Conservation (phyloP, 2,888 invertebrate genomes). For the Julus scandinavius region DNA sequence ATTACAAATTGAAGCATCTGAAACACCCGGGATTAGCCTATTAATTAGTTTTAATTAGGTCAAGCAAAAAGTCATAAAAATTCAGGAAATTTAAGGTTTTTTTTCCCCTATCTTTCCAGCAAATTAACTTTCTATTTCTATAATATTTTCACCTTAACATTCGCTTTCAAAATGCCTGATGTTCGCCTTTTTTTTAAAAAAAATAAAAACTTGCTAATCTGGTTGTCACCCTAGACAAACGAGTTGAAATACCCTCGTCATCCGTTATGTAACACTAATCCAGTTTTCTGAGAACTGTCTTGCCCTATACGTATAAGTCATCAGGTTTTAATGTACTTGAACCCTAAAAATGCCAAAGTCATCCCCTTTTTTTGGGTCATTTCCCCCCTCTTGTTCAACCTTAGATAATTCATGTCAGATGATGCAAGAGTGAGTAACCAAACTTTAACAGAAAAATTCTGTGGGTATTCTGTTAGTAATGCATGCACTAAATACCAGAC, state of each 20-base stretch:
- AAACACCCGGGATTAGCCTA: neutral
- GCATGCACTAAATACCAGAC: no score
- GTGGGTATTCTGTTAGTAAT: no score
- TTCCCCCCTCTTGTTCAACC: neutral
- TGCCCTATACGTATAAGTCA: neutral
- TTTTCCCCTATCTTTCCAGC: neutral
- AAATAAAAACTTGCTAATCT: neutral
- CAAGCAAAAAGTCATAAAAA: slow-evolving; percentile 11
- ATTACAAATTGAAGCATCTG: neutral
- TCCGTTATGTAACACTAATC: slow-evolving; percentile 46
- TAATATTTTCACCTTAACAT: neutral
- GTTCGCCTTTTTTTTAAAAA: neutral
- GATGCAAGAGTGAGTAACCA: slow-evolving; percentile 26
- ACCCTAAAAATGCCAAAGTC: slow-evolving; percentile 23
- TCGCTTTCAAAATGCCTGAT: neutral
- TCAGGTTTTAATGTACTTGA: neutral
- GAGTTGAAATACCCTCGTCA: neutral
- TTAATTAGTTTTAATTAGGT: slow-evolving; percentile 38
- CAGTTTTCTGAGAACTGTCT: neutral
- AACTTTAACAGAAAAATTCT: no score
- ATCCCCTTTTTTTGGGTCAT: slow-evolving; percentile 42
- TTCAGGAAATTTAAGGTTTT: slow-evolving; percentile 5
- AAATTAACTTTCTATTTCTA: neutral
- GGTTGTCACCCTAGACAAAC: slow-evolving; percentile 16
- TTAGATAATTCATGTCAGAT: neutral